These are phyloP conservation scores for Oscheius onirici DNA, from an alignment of 2,888 invertebrate species.

Conservation along the genomic window DNA sequence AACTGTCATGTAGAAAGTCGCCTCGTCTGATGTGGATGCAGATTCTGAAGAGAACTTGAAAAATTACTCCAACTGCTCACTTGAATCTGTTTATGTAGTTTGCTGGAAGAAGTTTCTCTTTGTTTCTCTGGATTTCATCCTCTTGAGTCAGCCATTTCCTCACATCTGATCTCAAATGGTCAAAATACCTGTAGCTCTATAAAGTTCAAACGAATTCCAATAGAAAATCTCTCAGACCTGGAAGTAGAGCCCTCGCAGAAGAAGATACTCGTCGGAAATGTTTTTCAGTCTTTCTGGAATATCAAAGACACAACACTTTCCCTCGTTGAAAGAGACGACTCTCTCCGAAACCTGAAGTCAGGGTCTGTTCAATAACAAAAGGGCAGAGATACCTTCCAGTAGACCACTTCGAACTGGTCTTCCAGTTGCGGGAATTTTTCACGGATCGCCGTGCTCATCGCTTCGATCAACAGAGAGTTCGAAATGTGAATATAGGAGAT, in stretches of 20 bases:
- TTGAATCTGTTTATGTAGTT: background rate
- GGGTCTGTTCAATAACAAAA: background rate
- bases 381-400: constrained; percentile 4
- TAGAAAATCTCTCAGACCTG: background rate
- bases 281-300: constrained; percentile 5
- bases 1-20: constrained; percentile 31
- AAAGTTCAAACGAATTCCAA: background rate
- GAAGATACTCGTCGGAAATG: background rate
- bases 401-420: constrained; percentile 8
- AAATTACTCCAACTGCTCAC: background rate
- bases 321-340: background rate
- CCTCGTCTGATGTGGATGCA: constrained; percentile 37
- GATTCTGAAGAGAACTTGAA: constrained; percentile 23
- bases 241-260: constrained; percentile 1
- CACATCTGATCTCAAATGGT: constrained; percentile 11
- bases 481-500: background rate
- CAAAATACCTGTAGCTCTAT: constrained; percentile 15
- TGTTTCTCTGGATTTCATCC: background rate
- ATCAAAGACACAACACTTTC: constrained; percentile 11
- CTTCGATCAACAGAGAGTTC: background rate
- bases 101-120: background rate
- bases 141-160: constrained; percentile 7
- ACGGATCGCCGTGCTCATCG: background rate
- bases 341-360: background rate
- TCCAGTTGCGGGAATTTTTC: constrained; percentile 6